Percentiles rank a stretch among this genome's conserved stretches.
These are phyloP conservation scores for Coracopsis vasa DNA, from an alignment of 2,113 vertebrate genomes.

Conservation along the genomic window DNA sequence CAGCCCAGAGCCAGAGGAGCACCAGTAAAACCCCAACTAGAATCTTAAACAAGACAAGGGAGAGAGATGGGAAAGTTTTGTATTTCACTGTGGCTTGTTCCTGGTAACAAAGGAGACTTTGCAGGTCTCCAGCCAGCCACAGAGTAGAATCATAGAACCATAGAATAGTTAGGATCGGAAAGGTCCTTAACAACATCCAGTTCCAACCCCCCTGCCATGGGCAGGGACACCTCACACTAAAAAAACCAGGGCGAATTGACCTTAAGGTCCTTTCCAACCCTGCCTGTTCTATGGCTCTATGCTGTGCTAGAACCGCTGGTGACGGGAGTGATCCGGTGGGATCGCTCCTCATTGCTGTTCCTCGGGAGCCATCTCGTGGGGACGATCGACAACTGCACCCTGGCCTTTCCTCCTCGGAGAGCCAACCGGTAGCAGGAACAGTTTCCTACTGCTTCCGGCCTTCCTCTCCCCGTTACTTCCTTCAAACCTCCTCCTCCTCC, in stretches of 20 bases:
- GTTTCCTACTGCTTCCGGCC: not conserved
- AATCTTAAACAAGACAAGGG: not conserved
- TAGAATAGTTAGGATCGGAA: too few relatives aligned
- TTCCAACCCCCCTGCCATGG: too few relatives aligned
- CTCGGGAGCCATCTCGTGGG: not conserved
- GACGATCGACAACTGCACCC: not conserved
- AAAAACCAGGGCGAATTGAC: not conserved
- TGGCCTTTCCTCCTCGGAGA: not conserved
- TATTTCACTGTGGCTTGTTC: not conserved
- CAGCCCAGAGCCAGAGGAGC: not conserved
- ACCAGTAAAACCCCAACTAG: not conserved
- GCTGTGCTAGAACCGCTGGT: accelerated
- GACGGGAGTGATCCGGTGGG: not conserved
- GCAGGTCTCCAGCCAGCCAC: not conserved
- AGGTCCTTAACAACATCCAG: too few relatives aligned
- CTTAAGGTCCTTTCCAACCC: not conserved
- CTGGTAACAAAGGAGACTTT: not conserved
- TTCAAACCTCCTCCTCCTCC: too few relatives aligned
- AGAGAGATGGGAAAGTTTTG: not conserved
- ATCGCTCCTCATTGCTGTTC: not conserved
- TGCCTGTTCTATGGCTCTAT: accelerated
- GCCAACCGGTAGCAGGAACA: too few relatives aligned
- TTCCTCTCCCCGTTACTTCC: not conserved
- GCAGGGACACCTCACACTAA: not conserved
- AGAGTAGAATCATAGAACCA: too few relatives aligned